Evolutionary conservation across 2,797 vertebrate species (phyloP), one percentile per base, ranked within the genome.

Genomic region (Furcifer pardalis): DNA sequence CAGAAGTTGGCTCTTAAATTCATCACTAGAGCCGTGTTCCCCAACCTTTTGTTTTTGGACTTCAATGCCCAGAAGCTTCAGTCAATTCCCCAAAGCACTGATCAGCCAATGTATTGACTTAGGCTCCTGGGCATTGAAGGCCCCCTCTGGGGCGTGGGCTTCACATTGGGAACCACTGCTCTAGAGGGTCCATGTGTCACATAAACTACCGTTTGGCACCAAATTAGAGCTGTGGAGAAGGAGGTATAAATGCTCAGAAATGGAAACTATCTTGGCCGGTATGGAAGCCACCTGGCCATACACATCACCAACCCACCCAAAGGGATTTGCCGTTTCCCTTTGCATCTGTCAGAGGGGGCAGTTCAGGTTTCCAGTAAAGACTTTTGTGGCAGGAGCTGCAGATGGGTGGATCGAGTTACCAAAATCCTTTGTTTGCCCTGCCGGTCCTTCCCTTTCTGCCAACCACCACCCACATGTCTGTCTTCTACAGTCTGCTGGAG

Each of bases 181-280:
- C n/a, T n/a, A n/a, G n/a, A n/a, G n/a, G n/a, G n/a, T n/a, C n/a
- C n/a, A n/a, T n/a, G n/a, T n/a, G n/a, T n/a, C n/a, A n/a, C n/a
- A n/a, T n/a, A n/a, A n/a, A n/a, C n/a, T n/a, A n/a, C n/a, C n/a
- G n/a, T n/a, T n/a, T n/a, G n/a, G n/a, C n/a, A n/a, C n/a, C n/a
- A n/a, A n/a, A n/a, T n/a, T n/a, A n/a, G 12, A 32, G 40, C 87
- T 60, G 35, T 68, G 77, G 77, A 37, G 86, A 78, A 60, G 83
- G 86, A 88, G 25, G 69, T 25, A 27, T 71, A 27, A n/a, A n/a
- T 23, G 1, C n/a, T 44, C 37, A 72, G 19, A 66, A 84, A 25
- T 27, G 84, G 5, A 82, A 84, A 60, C 32, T 80, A 52, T 7
- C 60, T 88, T 88, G 90, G 66, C 79, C 89, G 52, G 56, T 86